Evolutionary conservation across 2,797 vertebrate species (phyloP), one percentile per base, ranked within the genome.

Genomic region (Thunnus albacares): DNA sequence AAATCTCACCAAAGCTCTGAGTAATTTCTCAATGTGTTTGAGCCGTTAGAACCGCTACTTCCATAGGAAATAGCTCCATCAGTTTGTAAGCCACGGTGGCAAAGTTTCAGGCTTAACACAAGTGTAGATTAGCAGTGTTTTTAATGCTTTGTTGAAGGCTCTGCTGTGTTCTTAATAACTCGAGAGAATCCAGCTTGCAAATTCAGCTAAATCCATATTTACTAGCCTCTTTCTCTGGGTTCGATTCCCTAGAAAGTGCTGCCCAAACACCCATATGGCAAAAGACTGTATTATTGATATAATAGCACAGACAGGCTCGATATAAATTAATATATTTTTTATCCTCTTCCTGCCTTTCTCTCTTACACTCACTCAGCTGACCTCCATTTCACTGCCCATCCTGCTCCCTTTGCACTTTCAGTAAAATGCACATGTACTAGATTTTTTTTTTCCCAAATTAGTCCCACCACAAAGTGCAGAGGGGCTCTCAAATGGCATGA

Each of bases 201-300:
- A 51, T 87, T 86, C 49, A 26, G 57, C 22, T 79, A 90, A 87
- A 81, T 82, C 67, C 73, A 85, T 74, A 62, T 85, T 77, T 76
- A 38, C 68, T 62, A n/a, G 51, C 65, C 65, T 77, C 59, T 75
- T 45, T 63, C 4, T 11, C 10, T 0, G 13, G 47, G 55, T 72
- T 70, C 58, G 4, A 24, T 73, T 89, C 57, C 62, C 63, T 79
- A 15, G 41, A 88, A 87, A 90, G 85, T 56, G 64, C 57, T 28
- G 64, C 49, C 24, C 52, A 77, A 75, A 82, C 59, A 80, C 47
- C 72, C 75, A 90, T 70, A 83, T 87, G 82, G 79, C 47, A 79
- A n/a, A 57, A 58, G 38, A 71, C 35, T 85, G 59, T 80, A 92
- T 90, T 88, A 87, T 79, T 87, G 71, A 91, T 83, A 81, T 61